Evolutionary conservation across 1,140 invertebrate species (phyloP), one percentile per base, ranked within the genome.

Genomic region (Eupristina koningsbergeri): DNA sequence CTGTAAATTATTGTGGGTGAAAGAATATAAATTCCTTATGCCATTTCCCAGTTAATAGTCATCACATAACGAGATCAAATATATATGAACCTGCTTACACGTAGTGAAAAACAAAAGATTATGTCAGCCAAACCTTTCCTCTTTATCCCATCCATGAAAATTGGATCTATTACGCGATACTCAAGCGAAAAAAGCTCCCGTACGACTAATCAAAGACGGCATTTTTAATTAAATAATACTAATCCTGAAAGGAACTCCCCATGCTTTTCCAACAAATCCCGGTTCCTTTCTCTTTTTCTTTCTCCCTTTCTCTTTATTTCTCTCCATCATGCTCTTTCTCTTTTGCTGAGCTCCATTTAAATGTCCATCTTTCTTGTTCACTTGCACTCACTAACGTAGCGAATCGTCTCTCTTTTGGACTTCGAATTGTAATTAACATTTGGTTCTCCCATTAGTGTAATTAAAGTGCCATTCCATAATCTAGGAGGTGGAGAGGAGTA

Each of bases 371-470:
- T 82, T 83, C 80, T 19, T 53, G 64, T 73, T 71, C 50, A 67
- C 53, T 64, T 36, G 58, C 26, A 36, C 45, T 53, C 50, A 87
- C 86, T 85, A 79, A 85, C 85, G 90, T 90, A 88, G 89, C 87
- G 86, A 89, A 89, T 87, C 88, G 89, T 88, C 92, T 93, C 93
- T 94, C 93, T 93, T 93, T 93, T 93, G 91, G 93, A 94, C 93
- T 94, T 94, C 94, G 94, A 94, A 94, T 94, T 93, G 94, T 94
- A 94, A 94, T 94, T 94, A 94, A 94, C 94, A 94, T 94, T 94
- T 94, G 94, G 93, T 94, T 93, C 93, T 93, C 93, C 94, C 94
- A 94, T 94, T 94, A 94, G 94, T 94, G 93, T 94, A 94, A 94
- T 94, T 94, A 94, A 94, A 94, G 93, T 94, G 93, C 93, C 94